These are phyloP conservation scores for Adelosebastes latens DNA, from an alignment of 2,797 vertebrate genomes.

Conservation along the genomic window DNA sequence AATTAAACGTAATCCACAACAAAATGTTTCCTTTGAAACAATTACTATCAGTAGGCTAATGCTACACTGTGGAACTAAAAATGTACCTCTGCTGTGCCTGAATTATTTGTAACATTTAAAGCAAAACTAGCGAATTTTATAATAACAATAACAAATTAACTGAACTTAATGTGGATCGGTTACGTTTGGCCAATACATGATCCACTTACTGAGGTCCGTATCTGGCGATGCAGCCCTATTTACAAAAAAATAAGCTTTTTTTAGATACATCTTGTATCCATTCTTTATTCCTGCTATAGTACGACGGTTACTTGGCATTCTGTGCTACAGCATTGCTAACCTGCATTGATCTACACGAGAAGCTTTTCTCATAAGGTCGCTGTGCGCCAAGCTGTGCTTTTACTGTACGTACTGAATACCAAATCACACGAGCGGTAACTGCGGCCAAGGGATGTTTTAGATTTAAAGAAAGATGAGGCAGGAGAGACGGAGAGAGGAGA, in stretches of 20 bases:
- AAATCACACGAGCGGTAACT: conserved; percentile 38
- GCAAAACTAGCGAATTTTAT: not conserved
- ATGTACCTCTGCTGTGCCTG: not conserved
- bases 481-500: conserved; percentile 27
- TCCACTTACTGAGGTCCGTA: not conserved
- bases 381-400: conserved; percentile 49
- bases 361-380: conserved; percentile 55
- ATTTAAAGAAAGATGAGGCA: conserved; percentile 65
- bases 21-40: no score
- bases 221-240: not conserved
- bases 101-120: not conserved
- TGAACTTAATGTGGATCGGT: conserved; percentile 4
- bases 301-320: conserved; percentile 22
- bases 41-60: no score
- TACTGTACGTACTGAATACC: conserved; percentile 48
- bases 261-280: not conserved
- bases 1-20: no score
- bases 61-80: not conserved
- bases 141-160: not conserved
- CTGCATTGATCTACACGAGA: conserved; percentile 52
- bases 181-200: not conserved
- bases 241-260: not conserved
- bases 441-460: conserved; percentile 56
- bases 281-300: not conserved
- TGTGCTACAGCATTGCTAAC: conserved; percentile 28